A percentile compares a stretch with the other conserved stretches of the same genome.
Evolutionary conservation across 2,797 vertebrate species (phyloP).

Genomic region (Mus caroli): DNA sequence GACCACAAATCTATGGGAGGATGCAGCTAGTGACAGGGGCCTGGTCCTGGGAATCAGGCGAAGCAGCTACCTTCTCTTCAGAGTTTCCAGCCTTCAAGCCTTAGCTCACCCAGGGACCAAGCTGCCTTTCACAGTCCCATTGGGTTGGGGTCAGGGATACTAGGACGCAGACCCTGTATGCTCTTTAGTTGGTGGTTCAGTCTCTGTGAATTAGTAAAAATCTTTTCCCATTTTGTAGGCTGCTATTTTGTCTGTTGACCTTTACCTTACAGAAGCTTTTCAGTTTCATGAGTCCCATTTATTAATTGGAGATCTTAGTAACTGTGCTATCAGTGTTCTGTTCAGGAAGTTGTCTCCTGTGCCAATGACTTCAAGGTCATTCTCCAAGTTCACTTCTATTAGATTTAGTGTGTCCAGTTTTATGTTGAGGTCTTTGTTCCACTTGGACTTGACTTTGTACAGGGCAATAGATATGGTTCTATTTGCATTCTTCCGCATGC

Average conservation of each 20-base stretch:
- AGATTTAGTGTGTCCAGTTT: background rate
- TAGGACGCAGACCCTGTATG: no score
- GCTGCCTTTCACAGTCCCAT: no score
- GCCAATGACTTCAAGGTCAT: background rate
- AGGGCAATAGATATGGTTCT: background rate
- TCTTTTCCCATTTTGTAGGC: background rate
- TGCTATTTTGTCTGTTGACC: background rate
- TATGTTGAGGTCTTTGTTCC: background rate
- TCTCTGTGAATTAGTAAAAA: no score
- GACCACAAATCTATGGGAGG: no score
- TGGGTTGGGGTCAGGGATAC: no score
- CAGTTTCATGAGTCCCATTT: background rate
- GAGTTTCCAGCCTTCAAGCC: no score
- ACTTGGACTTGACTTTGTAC: background rate
- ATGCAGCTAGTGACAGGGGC: no score
- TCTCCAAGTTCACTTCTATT: background rate
- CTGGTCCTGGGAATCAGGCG: no score
- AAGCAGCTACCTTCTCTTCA: no score
- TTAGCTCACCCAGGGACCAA: no score
- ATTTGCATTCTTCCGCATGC: background rate
- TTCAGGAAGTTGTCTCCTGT: background rate
- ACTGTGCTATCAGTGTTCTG: background rate
- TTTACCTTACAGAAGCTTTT: background rate
- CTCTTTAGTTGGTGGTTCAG: no score
- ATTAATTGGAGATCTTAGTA: background rate